A percentile compares a stretch with the other conserved stretches of the same genome.
These are phyloP conservation scores for Lithobates sylvaticus DNA, from an alignment of 2,797 vertebrate species.

Conservation along the genomic window DNA sequence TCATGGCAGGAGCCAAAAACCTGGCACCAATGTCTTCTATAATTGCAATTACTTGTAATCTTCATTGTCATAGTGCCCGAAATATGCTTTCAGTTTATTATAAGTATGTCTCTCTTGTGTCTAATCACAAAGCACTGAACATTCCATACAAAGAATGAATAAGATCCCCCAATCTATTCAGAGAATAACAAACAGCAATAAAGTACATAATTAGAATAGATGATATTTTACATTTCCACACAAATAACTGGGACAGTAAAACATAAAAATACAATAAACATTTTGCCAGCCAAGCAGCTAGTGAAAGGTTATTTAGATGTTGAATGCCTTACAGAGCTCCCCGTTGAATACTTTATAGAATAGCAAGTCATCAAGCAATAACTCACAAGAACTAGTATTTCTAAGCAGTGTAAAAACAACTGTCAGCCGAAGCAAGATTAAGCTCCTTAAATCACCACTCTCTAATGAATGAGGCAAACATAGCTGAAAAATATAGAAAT, in stretches of 20 bases:
- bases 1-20: not conserved
- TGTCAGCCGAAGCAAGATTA: slow-evolving; percentile 62
- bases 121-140: not conserved
- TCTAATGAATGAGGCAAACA: slow-evolving; percentile 59
- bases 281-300: not conserved
- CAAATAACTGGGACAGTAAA: not conserved
- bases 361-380: slow-evolving; percentile 41
- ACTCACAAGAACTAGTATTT: slow-evolving; percentile 40
- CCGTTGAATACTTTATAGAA: slow-evolving; percentile 45
- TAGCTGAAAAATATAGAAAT: slow-evolving; percentile 59
- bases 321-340: not conserved
- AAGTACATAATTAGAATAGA: not conserved
- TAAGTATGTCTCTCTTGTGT: not conserved
- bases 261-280: not conserved
- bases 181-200: not conserved
- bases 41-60: not conserved
- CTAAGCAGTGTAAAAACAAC: slow-evolving; percentile 11
- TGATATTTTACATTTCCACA: not conserved
- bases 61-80: not conserved
- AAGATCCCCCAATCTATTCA: not conserved
- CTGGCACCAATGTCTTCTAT: not conserved
- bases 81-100: not conserved
- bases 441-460: slow-evolving; percentile 54
- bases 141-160: not conserved
- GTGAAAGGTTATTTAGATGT: slow-evolving; percentile 19